Evolutionary conservation across 2,888 invertebrate species (phyloP).

Genomic region (Nemoura dubitans): DNA sequence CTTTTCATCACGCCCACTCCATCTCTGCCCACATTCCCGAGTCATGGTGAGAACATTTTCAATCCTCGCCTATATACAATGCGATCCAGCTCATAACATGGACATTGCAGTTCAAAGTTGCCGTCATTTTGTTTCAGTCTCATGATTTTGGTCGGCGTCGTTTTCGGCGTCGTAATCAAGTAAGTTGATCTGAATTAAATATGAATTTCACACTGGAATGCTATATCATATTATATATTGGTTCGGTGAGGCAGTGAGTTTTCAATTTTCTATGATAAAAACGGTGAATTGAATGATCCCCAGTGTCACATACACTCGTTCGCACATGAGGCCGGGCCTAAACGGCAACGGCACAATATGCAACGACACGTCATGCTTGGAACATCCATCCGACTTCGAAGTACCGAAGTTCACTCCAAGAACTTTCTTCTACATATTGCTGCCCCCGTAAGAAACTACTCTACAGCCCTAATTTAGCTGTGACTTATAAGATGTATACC

Average conservation of each 20-base stretch:
- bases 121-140: slow-evolving; percentile 48
- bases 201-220: too few relatives aligned
- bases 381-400: slow-evolving; percentile 41
- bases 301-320: not conserved
- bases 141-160: slow-evolving; percentile 51
- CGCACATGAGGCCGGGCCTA: not conserved
- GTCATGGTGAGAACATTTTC: slow-evolving; percentile 50
- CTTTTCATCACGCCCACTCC: slow-evolving; percentile 52
- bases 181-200: slow-evolving; percentile 46
- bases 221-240: too few relatives aligned
- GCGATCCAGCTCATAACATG: too few relatives aligned
- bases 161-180: slow-evolving; percentile 51
- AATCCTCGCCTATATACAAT: not conserved
- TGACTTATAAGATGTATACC: too few relatives aligned
- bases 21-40: slow-evolving; percentile 52
- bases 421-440: slow-evolving; percentile 51
- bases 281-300: too few relatives aligned
- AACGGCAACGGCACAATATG: not conserved
- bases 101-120: too few relatives aligned
- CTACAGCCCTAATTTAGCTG: too few relatives aligned
- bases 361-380: not conserved
- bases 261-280: too few relatives aligned
- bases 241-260: too few relatives aligned
- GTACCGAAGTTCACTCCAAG: slow-evolving; percentile 52
- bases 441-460: slow-evolving; percentile 53